Conservation (phyloP, 1,140 invertebrate species). For the Rhyzopertha dominica region DNA sequence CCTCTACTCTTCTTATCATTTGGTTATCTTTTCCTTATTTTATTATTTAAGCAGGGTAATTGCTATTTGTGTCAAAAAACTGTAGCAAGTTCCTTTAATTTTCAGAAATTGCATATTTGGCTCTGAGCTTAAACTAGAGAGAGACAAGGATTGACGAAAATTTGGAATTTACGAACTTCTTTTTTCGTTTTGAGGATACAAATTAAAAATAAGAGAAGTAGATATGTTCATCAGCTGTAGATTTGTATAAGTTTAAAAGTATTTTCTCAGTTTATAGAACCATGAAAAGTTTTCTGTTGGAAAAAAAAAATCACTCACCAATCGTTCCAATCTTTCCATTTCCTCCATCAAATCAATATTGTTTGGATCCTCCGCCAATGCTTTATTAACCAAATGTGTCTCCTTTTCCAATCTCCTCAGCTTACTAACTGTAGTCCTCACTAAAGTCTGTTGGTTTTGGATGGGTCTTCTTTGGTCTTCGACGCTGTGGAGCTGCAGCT, state of each 20-base stretch:
- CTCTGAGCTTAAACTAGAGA: no score
- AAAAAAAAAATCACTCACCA: slow-evolving; percentile 46
- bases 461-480: slow-evolving; percentile 90
- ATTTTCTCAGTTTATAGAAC: background rate
- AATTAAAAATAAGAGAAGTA: slow-evolving; percentile 7
- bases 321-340: slow-evolving; percentile 63
- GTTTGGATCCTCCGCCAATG: slow-evolving; percentile 66
- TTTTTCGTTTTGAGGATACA: no score
- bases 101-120: no score
- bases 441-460: slow-evolving; percentile 82
- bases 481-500: slow-evolving; percentile 81
- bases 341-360: slow-evolving; percentile 60
- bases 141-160: no score
- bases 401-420: slow-evolving; percentile 83
- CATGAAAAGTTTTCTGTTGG: background rate
- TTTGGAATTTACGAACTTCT: no score
- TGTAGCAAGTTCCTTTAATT: no score
- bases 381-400: slow-evolving; percentile 82
- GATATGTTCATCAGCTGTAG: no score
- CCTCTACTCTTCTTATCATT: no score
- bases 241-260: background rate
- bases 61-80: no score
- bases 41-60: no score
- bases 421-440: slow-evolving; percentile 74
- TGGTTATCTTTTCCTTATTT: no score